These are phyloP conservation scores for Spheniscus mendiculus DNA, from an alignment of 2,113 vertebrate genomes.

Conservation along the genomic window DNA sequence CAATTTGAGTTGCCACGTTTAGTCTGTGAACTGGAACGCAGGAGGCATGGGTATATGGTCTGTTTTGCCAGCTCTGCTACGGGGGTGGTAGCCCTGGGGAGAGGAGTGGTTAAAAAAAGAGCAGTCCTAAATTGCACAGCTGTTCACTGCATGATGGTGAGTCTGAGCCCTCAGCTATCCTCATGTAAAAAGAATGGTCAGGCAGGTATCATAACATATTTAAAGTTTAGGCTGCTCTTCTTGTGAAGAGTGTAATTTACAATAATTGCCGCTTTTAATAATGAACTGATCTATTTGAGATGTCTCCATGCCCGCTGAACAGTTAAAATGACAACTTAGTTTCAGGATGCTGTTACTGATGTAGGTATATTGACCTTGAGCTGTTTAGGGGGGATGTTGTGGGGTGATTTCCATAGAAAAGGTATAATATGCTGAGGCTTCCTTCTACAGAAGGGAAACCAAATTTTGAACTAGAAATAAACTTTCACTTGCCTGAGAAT, in stretches of 20 bases:
- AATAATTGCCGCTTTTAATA: conserved; percentile 17
- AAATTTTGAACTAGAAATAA: background rate
- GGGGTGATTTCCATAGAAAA: background rate
- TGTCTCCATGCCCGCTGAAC: background rate
- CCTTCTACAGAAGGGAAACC: background rate
- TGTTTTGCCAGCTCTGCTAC: background rate
- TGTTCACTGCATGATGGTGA: background rate
- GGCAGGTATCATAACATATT: background rate
- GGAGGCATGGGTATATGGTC: background rate
- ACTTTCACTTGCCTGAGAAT: background rate
- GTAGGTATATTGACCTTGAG: background rate
- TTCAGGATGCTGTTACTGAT: background rate
- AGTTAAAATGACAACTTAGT: conserved; percentile 5
- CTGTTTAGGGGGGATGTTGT: background rate
- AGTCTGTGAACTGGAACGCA: background rate
- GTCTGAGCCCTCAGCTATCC: background rate
- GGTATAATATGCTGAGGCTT: background rate
- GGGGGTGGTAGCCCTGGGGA: background rate
- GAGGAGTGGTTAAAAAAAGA: background rate
- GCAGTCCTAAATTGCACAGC: background rate
- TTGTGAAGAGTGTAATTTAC: background rate
- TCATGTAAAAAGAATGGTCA: conserved; percentile 1
- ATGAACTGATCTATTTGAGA: background rate
- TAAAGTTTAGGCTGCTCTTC: background rate
- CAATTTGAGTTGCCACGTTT: background rate